A percentile compares a stretch with the other conserved stretches of the same genome.
These are phyloP conservation scores for Heliopora coerulea DNA, from an alignment of 92 coral and sea anemone species.

Conservation along the genomic window DNA sequence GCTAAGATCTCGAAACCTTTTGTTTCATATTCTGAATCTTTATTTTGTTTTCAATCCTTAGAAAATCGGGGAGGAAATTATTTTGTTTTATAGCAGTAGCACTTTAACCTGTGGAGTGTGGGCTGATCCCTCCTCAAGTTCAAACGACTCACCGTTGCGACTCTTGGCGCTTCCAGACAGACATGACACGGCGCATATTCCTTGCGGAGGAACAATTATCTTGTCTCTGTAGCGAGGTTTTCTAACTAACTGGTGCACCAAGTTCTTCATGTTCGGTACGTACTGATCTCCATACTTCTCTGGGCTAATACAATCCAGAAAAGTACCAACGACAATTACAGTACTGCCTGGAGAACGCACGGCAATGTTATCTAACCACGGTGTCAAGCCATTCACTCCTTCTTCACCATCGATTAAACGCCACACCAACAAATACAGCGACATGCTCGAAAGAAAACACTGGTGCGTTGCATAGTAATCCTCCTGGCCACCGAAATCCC, in stretches of 20 bases:
- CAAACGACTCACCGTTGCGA: conserved; percentile 55
- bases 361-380: conserved; percentile 78
- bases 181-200: conserved; percentile 69
- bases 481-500: conserved; percentile 99
- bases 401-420: conserved; percentile 67
- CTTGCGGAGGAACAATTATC: conserved; percentile 56
- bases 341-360: conserved; percentile 79
- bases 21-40: too few species aligned
- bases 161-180: conserved; percentile 54
- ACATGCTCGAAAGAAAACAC: conserved; percentile 83
- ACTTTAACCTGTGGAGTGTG: too few species aligned
- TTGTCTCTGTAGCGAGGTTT: conserved; percentile 64
- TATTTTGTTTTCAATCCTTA: too few species aligned
- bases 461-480: conserved; percentile 93
- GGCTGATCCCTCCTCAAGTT: too few species aligned
- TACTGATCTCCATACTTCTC: conserved; percentile 53
- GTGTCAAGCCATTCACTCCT: conserved; percentile 42
- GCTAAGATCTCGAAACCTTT: too few species aligned
- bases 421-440: conserved; percentile 90
- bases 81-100: too few species aligned
- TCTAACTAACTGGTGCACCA: conserved; percentile 50
- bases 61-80: too few species aligned
- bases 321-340: conserved; percentile 89
- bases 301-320: conserved; percentile 68
- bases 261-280: conserved; percentile 52